phyloP scores from a whole-genome alignment of 2,797 vertebrate species.

The Acrossocheilus wenchowensis region DNA sequence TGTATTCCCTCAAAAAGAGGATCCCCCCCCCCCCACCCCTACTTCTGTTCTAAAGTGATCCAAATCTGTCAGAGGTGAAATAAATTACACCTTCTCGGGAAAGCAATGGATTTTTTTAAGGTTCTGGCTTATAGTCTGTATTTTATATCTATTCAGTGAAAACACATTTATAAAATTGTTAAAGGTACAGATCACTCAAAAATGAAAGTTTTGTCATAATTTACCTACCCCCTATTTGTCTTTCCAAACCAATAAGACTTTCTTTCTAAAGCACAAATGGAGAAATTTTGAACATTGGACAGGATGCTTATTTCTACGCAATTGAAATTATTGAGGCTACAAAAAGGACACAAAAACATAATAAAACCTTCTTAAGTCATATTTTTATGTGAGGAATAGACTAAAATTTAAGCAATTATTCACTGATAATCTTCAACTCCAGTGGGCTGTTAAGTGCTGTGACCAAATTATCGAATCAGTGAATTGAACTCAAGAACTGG shows the following conservation, averaged over 20 bases:
- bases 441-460: not conserved
- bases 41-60: slow-evolving; percentile 31
- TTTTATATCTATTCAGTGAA: slow-evolving; percentile 13
- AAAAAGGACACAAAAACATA: not conserved
- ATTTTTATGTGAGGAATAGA: not conserved
- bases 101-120: slow-evolving; percentile 18
- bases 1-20: slow-evolving; percentile 28
- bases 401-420: not conserved
- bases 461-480: not conserved
- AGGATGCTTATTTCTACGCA: not conserved
- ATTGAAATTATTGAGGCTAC: not conserved
- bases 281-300: not conserved
- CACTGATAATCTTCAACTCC: not conserved
- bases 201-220: too few species aligned
- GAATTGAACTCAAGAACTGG: not conserved
- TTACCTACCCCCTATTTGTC: not conserved
- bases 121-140: slow-evolving; percentile 1
- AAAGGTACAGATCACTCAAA: not conserved
- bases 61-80: slow-evolving; percentile 45
- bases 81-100: slow-evolving; percentile 37
- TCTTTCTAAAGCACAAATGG: not conserved
- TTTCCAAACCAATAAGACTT: not conserved
- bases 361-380: not conserved
- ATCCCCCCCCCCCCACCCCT: not conserved
- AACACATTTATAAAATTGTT: slow-evolving; percentile 2